Evolutionary conservation across 2,113 vertebrate species (phyloP).

Genomic region (Pygoscelis adeliae): DNA sequence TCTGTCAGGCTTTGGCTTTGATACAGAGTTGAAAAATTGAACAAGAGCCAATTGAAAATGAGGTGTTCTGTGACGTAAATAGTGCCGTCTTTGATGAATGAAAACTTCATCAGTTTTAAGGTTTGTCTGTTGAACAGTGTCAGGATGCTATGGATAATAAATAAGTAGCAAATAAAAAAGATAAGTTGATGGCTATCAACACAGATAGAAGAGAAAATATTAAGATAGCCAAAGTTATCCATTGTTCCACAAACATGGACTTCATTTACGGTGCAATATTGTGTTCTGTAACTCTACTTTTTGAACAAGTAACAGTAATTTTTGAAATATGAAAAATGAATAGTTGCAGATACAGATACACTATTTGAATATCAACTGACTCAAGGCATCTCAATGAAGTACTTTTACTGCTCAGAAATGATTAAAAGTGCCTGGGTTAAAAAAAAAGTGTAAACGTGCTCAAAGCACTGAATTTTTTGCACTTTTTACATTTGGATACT

Average conservation of each 20-base stretch:
- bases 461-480: neutral
- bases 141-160: neutral
- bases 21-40: neutral
- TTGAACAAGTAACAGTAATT: neutral
- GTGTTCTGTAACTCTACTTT: neutral
- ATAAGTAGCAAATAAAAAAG: neutral
- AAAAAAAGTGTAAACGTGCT: neutral
- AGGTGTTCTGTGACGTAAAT: neutral
- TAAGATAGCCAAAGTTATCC: neutral
- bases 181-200: neutral
- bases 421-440: neutral
- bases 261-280: neutral
- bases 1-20: neutral
- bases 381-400: neutral
- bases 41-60: neutral
- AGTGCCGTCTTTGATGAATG: neutral
- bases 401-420: neutral
- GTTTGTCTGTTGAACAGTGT: neutral
- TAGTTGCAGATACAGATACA: neutral
- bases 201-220: neutral
- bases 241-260: neutral
- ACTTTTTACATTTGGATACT: neutral
- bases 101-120: neutral
- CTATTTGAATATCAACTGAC: neutral
- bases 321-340: neutral